These are phyloP conservation scores for Thalassarche chlororhynchos DNA, from an alignment of 2,113 vertebrate species.

Conservation along the genomic window DNA sequence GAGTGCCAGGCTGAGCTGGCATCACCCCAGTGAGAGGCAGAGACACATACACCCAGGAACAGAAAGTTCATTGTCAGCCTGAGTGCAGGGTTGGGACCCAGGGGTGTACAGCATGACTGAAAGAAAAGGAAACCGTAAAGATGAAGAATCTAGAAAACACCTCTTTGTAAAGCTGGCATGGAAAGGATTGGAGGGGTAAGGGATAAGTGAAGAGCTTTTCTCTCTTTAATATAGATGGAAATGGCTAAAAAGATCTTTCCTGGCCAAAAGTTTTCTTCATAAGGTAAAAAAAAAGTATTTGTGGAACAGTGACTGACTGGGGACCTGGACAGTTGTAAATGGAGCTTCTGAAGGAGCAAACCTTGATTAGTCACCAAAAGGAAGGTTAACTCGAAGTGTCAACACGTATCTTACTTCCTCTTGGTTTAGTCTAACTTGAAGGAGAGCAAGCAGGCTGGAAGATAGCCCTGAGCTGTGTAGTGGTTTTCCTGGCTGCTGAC, in stretches of 20 bases:
- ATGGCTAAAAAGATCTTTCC: neutral
- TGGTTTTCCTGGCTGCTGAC: neutral
- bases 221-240: neutral
- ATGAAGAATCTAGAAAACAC: neutral
- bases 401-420: neutral
- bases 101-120: accelerated
- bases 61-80: neutral
- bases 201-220: neutral
- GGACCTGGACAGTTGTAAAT: neutral
- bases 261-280: neutral
- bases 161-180: neutral
- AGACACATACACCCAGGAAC: neutral
- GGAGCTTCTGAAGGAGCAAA: neutral
- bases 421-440: neutral
- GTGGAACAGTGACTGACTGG: neutral
- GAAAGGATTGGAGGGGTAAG: neutral
- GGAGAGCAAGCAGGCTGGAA: neutral
- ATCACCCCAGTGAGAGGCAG: neutral
- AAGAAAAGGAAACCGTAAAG: neutral
- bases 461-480: neutral
- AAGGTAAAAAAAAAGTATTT: neutral
- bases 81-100: neutral
- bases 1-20: neutral
- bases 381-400: neutral
- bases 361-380: neutral